phyloP scores from a whole-genome alignment of 2,888 invertebrate genomes.

The Thereva nobilitata region DNA sequence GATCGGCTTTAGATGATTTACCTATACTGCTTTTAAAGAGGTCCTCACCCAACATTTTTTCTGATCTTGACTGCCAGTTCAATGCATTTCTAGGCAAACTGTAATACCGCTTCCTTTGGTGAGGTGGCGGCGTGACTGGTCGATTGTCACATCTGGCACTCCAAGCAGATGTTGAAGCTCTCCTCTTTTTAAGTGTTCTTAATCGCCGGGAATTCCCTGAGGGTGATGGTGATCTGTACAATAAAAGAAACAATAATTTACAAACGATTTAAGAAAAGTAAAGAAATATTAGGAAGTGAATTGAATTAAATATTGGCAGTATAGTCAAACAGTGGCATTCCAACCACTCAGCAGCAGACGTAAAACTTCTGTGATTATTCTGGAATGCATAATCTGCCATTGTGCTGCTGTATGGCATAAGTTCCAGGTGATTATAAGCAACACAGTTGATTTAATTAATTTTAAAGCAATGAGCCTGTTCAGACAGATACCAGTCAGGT shows the following conservation, averaged over 20 bases:
- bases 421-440: too few relatives aligned
- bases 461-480: too few relatives aligned
- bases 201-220: neutral
- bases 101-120: constrained; percentile 50
- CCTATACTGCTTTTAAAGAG: constrained; percentile 2
- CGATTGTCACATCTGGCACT: constrained; percentile 39
- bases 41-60: constrained; percentile 40
- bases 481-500: too few relatives aligned
- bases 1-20: constrained; percentile 6
- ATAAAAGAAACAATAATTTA: neutral
- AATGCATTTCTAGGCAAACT: constrained; percentile 54
- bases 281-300: too few relatives aligned
- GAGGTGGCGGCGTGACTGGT: constrained; percentile 45
- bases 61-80: constrained; percentile 43
- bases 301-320: too few relatives aligned
- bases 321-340: too few relatives aligned
- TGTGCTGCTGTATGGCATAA: too few relatives aligned
- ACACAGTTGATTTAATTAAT: too few relatives aligned
- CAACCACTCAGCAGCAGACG: too few relatives aligned
- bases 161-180: constrained; percentile 49
- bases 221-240: constrained; percentile 16
- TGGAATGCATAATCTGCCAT: too few relatives aligned
- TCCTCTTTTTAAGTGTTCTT: constrained; percentile 45
- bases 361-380: too few relatives aligned
- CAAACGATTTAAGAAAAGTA: neutral